phyloP scores from a whole-genome alignment of 2,888 invertebrate species.

The Amphipyra tragopoginis region DNA sequence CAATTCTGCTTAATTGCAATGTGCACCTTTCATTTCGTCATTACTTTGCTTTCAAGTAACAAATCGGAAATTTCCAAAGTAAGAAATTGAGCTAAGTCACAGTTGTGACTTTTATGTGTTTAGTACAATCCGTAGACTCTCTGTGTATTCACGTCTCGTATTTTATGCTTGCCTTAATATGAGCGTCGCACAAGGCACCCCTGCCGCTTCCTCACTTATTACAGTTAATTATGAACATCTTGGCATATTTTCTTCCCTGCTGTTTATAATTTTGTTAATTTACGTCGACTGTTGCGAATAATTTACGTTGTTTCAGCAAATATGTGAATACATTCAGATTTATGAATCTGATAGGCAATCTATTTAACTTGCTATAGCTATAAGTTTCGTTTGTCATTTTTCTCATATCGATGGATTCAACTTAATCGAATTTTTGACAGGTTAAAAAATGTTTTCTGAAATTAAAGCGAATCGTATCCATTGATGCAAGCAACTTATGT shows the following conservation, averaged over 20 bases:
- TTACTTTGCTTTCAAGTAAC: no score
- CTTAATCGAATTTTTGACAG: no score
- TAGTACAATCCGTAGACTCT: background rate
- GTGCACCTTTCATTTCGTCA: no score
- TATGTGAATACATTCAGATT: background rate
- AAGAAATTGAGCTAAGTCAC: no score
- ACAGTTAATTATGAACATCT: constrained; percentile 41
- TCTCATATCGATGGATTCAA: no score
- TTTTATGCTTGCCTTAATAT: constrained; percentile 20
- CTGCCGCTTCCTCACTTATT: constrained; percentile 28
- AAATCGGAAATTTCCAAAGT: no score
- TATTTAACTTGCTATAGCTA: constrained; percentile 1
- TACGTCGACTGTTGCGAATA: constrained; percentile 1
- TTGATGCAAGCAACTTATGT: no score
- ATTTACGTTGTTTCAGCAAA: background rate
- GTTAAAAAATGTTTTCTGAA: no score
- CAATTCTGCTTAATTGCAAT: no score
- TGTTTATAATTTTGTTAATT: constrained; percentile 27
- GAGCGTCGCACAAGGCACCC: constrained; percentile 15
- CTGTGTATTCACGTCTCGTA: constrained; percentile 5
- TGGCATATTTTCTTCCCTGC: constrained; percentile 21
- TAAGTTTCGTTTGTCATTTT: no score
- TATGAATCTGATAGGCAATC: background rate
- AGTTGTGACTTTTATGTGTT: background rate
- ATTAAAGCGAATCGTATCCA: no score